Percentiles rank a stretch among this genome's conserved stretches.
Conservation (phyloP, 2,113 vertebrate genomes). For the Promerops cafer region DNA sequence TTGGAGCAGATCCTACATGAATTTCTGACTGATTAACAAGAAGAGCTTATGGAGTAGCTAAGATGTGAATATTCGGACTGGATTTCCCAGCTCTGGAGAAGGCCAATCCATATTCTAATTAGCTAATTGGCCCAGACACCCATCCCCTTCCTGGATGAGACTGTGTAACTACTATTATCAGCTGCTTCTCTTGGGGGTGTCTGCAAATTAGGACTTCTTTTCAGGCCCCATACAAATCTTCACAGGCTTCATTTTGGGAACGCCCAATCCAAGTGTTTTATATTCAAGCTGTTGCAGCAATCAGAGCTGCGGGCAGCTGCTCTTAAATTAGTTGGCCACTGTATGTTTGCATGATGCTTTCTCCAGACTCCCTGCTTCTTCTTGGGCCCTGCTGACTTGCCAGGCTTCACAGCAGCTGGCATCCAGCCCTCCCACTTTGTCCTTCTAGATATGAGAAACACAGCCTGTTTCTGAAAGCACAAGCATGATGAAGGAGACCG, state of each 20-base stretch:
- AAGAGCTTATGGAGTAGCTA: neutral
- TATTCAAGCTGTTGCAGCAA: neutral
- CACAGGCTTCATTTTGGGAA: neutral
- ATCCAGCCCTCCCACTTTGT: neutral
- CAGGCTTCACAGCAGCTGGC: neutral
- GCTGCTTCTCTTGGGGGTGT: neutral
- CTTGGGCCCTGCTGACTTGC: neutral
- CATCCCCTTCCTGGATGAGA: neutral
- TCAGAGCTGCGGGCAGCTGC: neutral
- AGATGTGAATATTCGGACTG: neutral
- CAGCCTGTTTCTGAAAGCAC: neutral
- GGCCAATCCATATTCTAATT: neutral
- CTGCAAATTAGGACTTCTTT: neutral
- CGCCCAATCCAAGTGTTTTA: neutral
- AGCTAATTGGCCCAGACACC: neutral
- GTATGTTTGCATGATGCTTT: neutral
- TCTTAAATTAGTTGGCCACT: neutral
- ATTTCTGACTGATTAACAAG: neutral
- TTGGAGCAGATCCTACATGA: neutral
- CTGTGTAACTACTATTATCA: neutral
- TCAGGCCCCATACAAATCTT: neutral
- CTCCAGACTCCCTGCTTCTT: neutral
- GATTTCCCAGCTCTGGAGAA: neutral
- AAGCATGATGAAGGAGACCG: neutral
- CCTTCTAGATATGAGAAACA: neutral